Evolutionary conservation across 2,888 invertebrate genomes (phyloP), one percentile per base, ranked within the genome.

Genomic region (Polyommatus icarus): DNA sequence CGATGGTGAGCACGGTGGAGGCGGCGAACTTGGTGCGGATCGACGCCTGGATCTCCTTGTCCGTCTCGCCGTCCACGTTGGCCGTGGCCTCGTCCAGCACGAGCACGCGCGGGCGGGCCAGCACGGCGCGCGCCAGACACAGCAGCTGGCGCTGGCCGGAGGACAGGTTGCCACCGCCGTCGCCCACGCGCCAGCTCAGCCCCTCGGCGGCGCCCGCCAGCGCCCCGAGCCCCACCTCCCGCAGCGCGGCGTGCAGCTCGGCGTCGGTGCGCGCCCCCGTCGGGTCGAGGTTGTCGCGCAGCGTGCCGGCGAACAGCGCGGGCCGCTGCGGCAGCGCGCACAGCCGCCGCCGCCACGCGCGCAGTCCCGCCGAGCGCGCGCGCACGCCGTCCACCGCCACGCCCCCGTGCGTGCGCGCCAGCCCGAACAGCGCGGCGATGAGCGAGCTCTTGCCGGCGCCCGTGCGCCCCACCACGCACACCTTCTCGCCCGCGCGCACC

Each of bases 71-170:
- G 88, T 98, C 98, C 0, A 98, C 97, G 86, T 98, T 98, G 0
- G 98, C 98, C 0, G 98, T 98, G 0, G 98, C 98, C 92, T 98
- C 98, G 79, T 97, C 97, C 76, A 97, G 87, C 18, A 97, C 92
- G 0, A 97, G 91, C 71, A 97, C 80, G 94, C 96, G 75, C 95
- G 97, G 91, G 94, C 97, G 85, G 94, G 97, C 86, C 0, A 97
- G 91, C 12, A 97, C 95, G 0, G 97, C 97, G 20, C 97, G 88
- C 0, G 96, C 97, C 29, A 97, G 90, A 83, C 97, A 97, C 76
- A 97, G 90, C 76, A 97, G 91, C 87, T 97, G 97, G 1, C 96
- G 85, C 89, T 97, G 97, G 0, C 97, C 97, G 0, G 95, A 95
- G 12, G 96, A 96, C 78, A 97, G 93, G 86, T 96, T 96, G 0